Base-by-base conservation (phyloP, 1,140 invertebrate genomes). In the Drosophila bocqueti region DNA sequence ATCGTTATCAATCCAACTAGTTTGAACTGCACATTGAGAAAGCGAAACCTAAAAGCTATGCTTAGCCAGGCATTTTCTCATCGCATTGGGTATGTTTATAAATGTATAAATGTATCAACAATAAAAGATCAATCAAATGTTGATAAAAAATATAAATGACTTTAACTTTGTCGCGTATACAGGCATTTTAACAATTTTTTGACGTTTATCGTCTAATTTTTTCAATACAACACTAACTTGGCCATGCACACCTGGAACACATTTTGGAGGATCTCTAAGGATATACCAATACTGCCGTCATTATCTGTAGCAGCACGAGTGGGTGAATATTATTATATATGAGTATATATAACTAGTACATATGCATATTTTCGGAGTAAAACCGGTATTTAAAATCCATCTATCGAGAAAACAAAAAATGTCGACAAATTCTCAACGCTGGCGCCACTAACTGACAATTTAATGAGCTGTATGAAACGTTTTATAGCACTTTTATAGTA, bases 111-210 rank as follows among this genome's bases (percentile, higher is more conserved):
- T 34, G 21, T 43, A 34, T 34, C 18, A 43, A 65, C 55, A 65
- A 65, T 61, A 61, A 65, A 61, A 15, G 9, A 61, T 43, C 8
- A 42, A 42, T 16, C 2, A 34, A 31, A 61, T 65, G 38, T 64
- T 60, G 62, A 9, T 18, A 26, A 18, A 54, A 36, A 36, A 54
- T 21, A 21, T 21, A 21, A 9, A 54, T 15, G 50, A 5, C 50
- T 36, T 54, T 21, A 0, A 18, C 7, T 36, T 36, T 21, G 7
- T 10, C 18, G 3, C 15, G 15, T 13, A 46, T 3, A 7, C 0
- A 13, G 18, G 4, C 43, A 4, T 18, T 43, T 43, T 18, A 43
- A 42, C 7, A 7, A 42, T n/a, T n/a, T 7, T n/a, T 42, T n/a
- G 3, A 9, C 16, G 7, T 38, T 38, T 31, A 7, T 34, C 9